Evolutionary conservation across 2,113 vertebrate genomes (phyloP).

Genomic region (Serinus canaria): DNA sequence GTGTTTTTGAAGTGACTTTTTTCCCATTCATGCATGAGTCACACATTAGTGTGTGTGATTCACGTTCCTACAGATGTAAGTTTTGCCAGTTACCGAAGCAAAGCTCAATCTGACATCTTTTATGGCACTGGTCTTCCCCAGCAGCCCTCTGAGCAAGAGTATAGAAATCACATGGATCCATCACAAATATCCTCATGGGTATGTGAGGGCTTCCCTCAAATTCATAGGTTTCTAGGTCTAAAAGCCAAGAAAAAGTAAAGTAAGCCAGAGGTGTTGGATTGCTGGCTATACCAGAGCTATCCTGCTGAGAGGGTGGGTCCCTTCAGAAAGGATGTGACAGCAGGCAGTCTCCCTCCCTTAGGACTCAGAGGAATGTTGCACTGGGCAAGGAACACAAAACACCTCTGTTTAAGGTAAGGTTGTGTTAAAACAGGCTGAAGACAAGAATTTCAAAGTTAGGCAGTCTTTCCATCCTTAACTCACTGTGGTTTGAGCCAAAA

Average conservation of each 20-base stretch:
- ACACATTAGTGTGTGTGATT: neutral
- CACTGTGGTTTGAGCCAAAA: slow-evolving; percentile 1
- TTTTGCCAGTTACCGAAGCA: neutral
- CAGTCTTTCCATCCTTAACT: slow-evolving; percentile 21
- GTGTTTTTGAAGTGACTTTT: neutral
- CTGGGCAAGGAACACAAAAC: neutral
- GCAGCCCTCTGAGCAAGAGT: neutral
- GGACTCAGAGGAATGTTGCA: neutral
- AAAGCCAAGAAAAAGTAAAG: neutral
- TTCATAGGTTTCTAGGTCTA: neutral
- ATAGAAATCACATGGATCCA: neutral
- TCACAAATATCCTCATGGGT: neutral
- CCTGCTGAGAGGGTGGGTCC: neutral
- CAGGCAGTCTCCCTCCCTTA: neutral
- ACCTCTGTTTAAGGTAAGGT: slow-evolving; percentile 26
- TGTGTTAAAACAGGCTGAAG: neutral
- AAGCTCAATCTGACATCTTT: neutral
- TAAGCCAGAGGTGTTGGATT: neutral
- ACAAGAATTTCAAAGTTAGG: slow-evolving; percentile 19
- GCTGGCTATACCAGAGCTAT: neutral
- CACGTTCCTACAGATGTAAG: neutral
- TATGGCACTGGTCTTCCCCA: neutral
- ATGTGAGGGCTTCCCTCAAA: neutral
- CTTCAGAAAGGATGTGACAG: neutral
- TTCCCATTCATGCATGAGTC: neutral